Conservation (phyloP, 1,140 invertebrate genomes). For the Drosophila navojoa region DNA sequence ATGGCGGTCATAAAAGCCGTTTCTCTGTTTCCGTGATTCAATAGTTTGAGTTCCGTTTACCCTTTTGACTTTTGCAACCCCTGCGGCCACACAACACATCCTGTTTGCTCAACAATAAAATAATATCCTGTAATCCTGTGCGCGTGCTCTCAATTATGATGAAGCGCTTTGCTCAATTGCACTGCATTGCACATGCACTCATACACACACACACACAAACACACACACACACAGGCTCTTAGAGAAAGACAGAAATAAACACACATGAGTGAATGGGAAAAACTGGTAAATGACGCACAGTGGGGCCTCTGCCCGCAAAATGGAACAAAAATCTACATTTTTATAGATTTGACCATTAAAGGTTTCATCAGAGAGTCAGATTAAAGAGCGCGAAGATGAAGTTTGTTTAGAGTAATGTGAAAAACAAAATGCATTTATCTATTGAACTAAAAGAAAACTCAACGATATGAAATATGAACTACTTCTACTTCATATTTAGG, state of each 20-base stretch:
- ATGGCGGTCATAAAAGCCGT: conserved; percentile 11
- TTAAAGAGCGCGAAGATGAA: too few species aligned
- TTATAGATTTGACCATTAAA: too few species aligned
- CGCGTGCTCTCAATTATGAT: conserved; percentile 75
- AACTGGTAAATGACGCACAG: not conserved
- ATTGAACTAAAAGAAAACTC: too few species aligned
- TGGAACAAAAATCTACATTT: too few species aligned
- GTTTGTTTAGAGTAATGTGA: too few species aligned
- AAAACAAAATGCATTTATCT: too few species aligned
- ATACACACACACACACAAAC: not conserved
- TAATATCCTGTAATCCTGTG: conserved; percentile 70
- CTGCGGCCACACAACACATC: not conserved
- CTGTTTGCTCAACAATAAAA: conserved; percentile 52
- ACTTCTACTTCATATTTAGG: too few species aligned
- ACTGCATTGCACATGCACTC: conserved; percentile 2
- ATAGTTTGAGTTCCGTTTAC: conserved; percentile 14
- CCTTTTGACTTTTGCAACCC: conserved; percentile 58
- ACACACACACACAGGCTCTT: not conserved
- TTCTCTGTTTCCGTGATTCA: not conserved
- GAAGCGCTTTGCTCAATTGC: conserved; percentile 50
- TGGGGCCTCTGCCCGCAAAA: too few species aligned
- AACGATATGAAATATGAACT: too few species aligned
- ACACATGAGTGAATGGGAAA: conserved; percentile 12
- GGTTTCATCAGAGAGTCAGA: too few species aligned
- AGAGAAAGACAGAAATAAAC: too few species aligned